Evolutionary conservation across 2,113 vertebrate species (phyloP), one percentile per base, ranked within the genome.

Genomic region (Melanerpes aurifrons): DNA sequence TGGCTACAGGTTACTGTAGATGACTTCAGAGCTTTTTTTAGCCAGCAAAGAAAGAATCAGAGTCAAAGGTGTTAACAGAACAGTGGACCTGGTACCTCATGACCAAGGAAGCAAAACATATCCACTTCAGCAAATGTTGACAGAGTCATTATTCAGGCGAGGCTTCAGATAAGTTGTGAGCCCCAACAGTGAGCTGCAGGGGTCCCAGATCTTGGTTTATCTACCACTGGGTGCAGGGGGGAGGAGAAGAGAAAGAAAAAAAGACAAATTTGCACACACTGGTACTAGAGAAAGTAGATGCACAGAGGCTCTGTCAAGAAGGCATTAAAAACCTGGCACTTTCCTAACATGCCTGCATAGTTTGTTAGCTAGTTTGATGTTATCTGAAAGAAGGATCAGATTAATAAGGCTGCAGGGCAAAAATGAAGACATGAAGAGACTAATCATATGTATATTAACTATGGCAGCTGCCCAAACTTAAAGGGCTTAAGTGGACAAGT

Each of bases 41-140:
- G 35, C 32, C 86, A 83, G 85, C n/a, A 86, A 67, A 84, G 50
- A 77, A 74, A 78, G 43, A 45, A 5, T 40, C 15, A 50, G 86
- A 81, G 82, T 81, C 85, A 61, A 67, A 91, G 31, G 61, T 73
- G 20, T 35, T 57, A 82, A 70, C 20, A 77, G 50, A 58, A 57
- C 71, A 71, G 73, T 5, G 4, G 57, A 62, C 72, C 66, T 61
- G 57, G 73, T 18, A 71, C 31, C 61, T 71, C 69, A 56, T 20
- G 58, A 86, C 54, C 45, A 64, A 62, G 45, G 58, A 64, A 83
- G 76, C 57, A 74, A 64, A 84, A 87, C 64, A 50, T 57, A 91
- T 64, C 48, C 67, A 35, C 62, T 86, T 92, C 69, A 81, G 87
- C 82, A 82, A 91, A 91, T 40, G 48, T 3, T 80, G 84, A 92